Base-by-base conservation (phyloP, 92 coral and sea anemone genomes). In the Bergia sp. region DNA sequence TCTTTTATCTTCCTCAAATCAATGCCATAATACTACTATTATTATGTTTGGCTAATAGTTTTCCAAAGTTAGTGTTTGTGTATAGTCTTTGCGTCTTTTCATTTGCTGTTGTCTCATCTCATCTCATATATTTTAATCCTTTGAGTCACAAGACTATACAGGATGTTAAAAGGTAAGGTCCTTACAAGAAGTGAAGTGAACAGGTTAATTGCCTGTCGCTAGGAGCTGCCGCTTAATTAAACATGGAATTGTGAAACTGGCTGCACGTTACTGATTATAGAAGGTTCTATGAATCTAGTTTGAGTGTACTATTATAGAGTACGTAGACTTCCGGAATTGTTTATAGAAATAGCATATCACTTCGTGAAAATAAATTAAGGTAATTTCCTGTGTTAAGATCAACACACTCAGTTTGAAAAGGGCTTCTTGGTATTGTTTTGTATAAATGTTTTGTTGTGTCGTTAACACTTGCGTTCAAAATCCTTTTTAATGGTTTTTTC, bases 361-460 rank as follows among this genome's bases (percentile, higher is more conserved):
- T 11, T 71, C 3, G 36, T 29, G 15, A 65, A 43, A 42, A 65
- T 40, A 82, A 20, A 66, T n/a, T 66, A 43, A 36, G 43, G 43
- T 75, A 84, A 36, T 84, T 84, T 84, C 87, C 87, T 83, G 55
- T 84, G 79, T 84, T 84, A 67, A 4, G 36, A 72, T 71, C 74
- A 38, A 84, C 55, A 45, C 61, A 37, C 38, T 12, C 57, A 11
- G 3, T 40, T 74, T 61, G 55, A 64, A 82, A 42, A 42, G 64
- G 23, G 9, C 45, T 69, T 45, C 42, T n/a, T 38, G n/a, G 66
- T 69, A 29, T n/a, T 64, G 65, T n/a, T 23, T 11, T 67, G 21
- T 43, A 18, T 64, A 53, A 23, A 15, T 20, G 36, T n/a, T 82
- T 67, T 83, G 87, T 82, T 82, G 76, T 66, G 76, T 71, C 67